Base-by-base conservation (phyloP, 2,888 invertebrate species). In the Caenorhabditis panamensis region DNA sequence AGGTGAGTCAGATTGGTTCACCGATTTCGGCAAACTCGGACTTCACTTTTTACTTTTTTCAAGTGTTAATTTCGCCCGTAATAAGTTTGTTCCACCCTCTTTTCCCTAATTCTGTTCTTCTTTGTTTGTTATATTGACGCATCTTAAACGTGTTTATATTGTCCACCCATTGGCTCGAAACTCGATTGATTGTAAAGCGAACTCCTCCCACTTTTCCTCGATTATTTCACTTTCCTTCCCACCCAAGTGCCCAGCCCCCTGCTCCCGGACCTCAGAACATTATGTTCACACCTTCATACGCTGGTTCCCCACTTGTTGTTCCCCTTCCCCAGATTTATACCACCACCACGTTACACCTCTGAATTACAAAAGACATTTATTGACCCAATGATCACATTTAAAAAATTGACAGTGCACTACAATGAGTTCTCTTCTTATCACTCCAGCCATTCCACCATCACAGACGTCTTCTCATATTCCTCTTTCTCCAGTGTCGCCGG, bases 81-180 rank as follows among this genome's bases (percentile, higher is more conserved):
- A 76, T 76, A 76, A 67, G 61, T 71, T 71, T 56, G 71, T 71
- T 69, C 44, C 53, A n/a, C 31, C 20, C 20, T 58, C 44, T 58
- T 22, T 69, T 64, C 49, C 41, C 56, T 58, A 68, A 62, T 56
- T 41, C 53, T 63, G 54, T 71, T 73, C 47, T 49, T 53, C 18
- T 71, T 79, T 79, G 78, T 79, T 79, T n/a, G n/a, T n/a, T n/a
- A 79, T 73, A 79, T 79, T 79, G 79, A 79, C 79, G 73, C 67
- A 68, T 77, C 68, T 77, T 69, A 62, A 26, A 77, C 71, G 71
- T 79, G 79, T 72, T 72, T 72, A 59, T 78, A 79, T 79, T 68
- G 66, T 61, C 49, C 53, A n/a, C 58, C 61, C 71, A 58, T 49
- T 58, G 41, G 73, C 37, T 66, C 64, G 64, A 64, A 58, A 47